Conservation (phyloP, 2,797 vertebrate genomes). For the Brotula barbata region DNA sequence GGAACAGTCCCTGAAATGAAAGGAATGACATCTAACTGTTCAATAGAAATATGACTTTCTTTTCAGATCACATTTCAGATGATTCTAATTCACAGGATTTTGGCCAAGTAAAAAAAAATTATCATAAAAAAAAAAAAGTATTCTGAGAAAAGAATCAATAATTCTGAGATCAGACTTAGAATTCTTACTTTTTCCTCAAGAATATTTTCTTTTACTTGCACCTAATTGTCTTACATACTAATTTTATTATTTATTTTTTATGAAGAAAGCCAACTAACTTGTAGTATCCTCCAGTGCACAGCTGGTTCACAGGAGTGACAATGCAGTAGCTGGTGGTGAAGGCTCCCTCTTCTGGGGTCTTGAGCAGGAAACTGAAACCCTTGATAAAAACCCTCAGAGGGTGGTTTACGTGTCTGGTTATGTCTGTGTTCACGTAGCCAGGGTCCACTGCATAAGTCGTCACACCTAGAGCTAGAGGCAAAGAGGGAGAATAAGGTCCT, state of each 20-base stretch:
- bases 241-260: background rate
- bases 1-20: constrained; percentile 67
- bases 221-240: background rate
- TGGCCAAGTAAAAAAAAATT: too few relatives aligned
- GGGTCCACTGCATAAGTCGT: constrained; percentile 73
- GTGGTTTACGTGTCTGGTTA: constrained; percentile 58
- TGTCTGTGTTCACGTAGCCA: constrained; percentile 68
- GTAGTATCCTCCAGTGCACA: constrained; percentile 73
- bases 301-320: constrained; percentile 67
- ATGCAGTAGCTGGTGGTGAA: constrained; percentile 71
- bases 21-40: background rate
- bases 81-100: too few relatives aligned
- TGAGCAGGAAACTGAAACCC: constrained; percentile 56
- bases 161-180: too few relatives aligned
- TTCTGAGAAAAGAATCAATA: too few relatives aligned
- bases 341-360: constrained; percentile 75
- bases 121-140: too few relatives aligned
- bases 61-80: too few relatives aligned
- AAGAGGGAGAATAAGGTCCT: background rate
- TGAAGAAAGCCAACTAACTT: constrained; percentile 59
- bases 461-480: constrained; percentile 67
- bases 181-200: too few relatives aligned
- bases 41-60: background rate
- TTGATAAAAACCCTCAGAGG: constrained; percentile 52
- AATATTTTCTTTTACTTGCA: background rate